These are phyloP conservation scores for Gila orcuttii DNA, from an alignment of 2,113 vertebrate species.

Conservation along the genomic window DNA sequence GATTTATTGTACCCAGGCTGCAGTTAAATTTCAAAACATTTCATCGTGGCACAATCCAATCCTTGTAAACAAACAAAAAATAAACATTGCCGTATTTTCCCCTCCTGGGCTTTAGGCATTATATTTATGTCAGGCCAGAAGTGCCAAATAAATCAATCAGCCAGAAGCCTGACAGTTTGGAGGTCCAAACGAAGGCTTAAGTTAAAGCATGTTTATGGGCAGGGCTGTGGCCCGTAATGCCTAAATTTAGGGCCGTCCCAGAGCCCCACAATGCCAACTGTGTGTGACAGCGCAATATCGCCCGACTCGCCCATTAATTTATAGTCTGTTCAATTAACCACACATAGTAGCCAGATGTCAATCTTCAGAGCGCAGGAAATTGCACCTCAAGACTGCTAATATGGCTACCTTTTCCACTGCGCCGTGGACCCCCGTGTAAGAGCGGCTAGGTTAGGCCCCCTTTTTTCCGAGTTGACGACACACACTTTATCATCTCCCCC, in stretches of 20 bases:
- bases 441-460: conserved; percentile 73
- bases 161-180: conserved; percentile 80
- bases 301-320: conserved; percentile 84
- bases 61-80: conserved; percentile 75
- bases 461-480: conserved; percentile 77
- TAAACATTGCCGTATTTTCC: conserved; percentile 68
- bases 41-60: conserved; percentile 62
- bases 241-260: conserved; percentile 85
- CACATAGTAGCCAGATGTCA: conserved; percentile 86
- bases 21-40: conserved; percentile 61
- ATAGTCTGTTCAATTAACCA: conserved; percentile 90
- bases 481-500: conserved; percentile 88
- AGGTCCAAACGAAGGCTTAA: conserved; percentile 80
- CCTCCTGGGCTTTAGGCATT: conserved; percentile 65
- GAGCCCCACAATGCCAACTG: conserved; percentile 83
- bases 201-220: conserved; percentile 80
- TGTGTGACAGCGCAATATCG: conserved; percentile 80
- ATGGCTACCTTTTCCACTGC: conserved; percentile 83
- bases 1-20: conserved; percentile 71
- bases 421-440: conserved; percentile 72
- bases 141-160: conserved; percentile 86
- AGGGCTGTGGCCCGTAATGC: conserved; percentile 80
- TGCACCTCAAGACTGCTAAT: conserved; percentile 86
- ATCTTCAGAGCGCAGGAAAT: conserved; percentile 86
- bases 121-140: conserved; percentile 74